Conservation (phyloP, 1,140 invertebrate genomes). For the Scaptomyza montana region DNA sequence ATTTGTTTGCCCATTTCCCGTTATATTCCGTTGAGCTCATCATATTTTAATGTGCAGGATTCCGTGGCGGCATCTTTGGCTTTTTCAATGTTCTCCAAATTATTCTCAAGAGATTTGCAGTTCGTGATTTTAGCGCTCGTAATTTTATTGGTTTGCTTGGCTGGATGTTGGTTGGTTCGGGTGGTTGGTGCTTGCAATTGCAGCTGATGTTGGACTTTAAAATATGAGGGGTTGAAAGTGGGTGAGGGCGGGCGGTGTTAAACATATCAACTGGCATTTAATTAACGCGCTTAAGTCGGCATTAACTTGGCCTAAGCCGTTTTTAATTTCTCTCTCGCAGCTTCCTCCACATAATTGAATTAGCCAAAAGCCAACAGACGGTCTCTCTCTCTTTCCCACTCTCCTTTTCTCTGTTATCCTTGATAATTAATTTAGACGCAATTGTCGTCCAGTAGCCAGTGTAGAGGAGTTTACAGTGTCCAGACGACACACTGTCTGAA, state of each 20-base stretch:
- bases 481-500: conserved; percentile 28
- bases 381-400: no score
- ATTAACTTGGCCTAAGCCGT: conserved; percentile 77
- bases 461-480: conserved; percentile 8
- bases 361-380: conserved; percentile 49
- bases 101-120: conserved; percentile 75
- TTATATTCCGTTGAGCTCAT: conserved; percentile 57
- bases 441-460: conserved; percentile 56
- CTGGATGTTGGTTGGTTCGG: background rate
- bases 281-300: conserved; percentile 75
- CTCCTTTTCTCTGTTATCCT: conserved; percentile 57
- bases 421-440: conserved; percentile 80
- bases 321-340: conserved; percentile 67
- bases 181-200: conserved; percentile 46
- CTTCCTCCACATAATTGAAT: conserved; percentile 70
- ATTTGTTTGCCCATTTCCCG: conserved; percentile 57
- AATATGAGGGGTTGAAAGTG: no score
- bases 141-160: conserved; percentile 44
- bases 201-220: conserved; percentile 35
- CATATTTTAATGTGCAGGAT: conserved; percentile 79
- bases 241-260: conserved; percentile 4
- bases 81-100: conserved; percentile 76
- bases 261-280: conserved; percentile 64
- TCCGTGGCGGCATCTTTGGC: conserved; percentile 56
- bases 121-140: conserved; percentile 67